Percentiles rank a stretch among this genome's conserved stretches.
Evolutionary conservation across 2,113 vertebrate genomes (phyloP).

Genomic region (Platycercus adscitus): DNA sequence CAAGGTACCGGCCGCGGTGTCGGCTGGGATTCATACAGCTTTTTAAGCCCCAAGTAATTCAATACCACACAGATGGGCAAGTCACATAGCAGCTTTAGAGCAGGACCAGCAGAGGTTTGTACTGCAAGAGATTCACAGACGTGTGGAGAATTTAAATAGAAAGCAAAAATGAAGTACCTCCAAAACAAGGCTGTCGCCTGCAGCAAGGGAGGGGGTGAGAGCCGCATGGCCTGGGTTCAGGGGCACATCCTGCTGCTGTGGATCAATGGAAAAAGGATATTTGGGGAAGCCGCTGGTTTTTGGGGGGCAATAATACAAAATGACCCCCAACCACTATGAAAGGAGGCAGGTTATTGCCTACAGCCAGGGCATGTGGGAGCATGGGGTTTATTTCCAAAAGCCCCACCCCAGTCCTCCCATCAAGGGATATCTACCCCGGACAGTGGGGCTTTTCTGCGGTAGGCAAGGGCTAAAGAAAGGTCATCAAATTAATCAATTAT

Average conservation of each 20-base stretch:
- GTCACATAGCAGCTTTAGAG: neutral
- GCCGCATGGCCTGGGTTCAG: neutral
- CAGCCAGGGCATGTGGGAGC: accelerated
- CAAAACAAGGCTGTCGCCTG: neutral
- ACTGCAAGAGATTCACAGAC: neutral
- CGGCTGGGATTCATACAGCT: accelerated
- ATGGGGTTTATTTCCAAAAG: neutral
- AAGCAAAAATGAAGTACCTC: neutral
- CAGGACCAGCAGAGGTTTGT: accelerated
- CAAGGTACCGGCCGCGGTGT: neutral
- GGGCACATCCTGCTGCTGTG: neutral
- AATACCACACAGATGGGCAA: neutral
- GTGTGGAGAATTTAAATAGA: neutral
- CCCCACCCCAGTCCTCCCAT: neutral
- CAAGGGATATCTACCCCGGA: neutral
- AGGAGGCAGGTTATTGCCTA: neutral
- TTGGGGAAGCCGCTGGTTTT: neutral
- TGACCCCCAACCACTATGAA: neutral
- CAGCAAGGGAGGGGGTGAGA: neutral
- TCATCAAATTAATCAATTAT: neutral
- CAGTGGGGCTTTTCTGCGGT: neutral
- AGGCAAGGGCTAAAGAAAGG: neutral
- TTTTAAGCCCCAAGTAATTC: neutral
- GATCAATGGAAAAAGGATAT: neutral
- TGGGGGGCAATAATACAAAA: neutral